Conservation (phyloP, 2,888 invertebrate genomes). For the Tridacna crocea region DNA sequence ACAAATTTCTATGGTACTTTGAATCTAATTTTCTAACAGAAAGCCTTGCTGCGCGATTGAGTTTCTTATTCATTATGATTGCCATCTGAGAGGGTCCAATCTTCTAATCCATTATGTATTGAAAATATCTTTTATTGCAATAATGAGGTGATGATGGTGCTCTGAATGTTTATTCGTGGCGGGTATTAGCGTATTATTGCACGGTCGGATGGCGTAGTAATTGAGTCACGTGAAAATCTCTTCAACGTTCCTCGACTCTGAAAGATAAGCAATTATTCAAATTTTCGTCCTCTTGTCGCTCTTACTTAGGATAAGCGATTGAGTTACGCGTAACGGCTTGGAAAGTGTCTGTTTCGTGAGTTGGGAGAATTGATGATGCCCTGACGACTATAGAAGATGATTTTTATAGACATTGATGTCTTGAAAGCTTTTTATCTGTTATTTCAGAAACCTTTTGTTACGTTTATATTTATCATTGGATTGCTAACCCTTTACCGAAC, state of each 20-base stretch:
- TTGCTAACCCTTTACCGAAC: no score
- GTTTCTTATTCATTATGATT: constrained; percentile 60
- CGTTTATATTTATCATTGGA: no score
- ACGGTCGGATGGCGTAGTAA: constrained; percentile 58
- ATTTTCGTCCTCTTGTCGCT: constrained; percentile 56
- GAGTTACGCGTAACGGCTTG: constrained; percentile 56
- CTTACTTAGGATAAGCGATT: constrained; percentile 62
- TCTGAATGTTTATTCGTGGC: constrained; percentile 53
- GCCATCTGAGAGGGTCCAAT: constrained; percentile 53
- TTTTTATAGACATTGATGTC: constrained; percentile 32
- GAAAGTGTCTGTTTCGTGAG: constrained; percentile 43
- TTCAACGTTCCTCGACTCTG: constrained; percentile 39
- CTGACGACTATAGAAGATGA: constrained; percentile 37
- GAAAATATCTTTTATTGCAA: constrained; percentile 60
- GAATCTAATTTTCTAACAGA: constrained; percentile 67
- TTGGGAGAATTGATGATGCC: constrained; percentile 47
- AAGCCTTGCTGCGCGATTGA: constrained; percentile 58
- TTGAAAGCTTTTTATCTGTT: neutral
- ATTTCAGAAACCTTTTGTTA: no score
- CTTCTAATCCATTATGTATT: constrained; percentile 58
- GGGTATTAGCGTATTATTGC: constrained; percentile 62
- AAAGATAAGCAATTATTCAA: constrained; percentile 63
- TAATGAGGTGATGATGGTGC: constrained; percentile 56
- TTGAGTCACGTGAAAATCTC: constrained; percentile 56
- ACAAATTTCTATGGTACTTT: constrained; percentile 59